Evolutionary conservation across 2,888 invertebrate genomes (phyloP), one percentile per base, ranked within the genome.

Genomic region (Eretmocerus hayati): DNA sequence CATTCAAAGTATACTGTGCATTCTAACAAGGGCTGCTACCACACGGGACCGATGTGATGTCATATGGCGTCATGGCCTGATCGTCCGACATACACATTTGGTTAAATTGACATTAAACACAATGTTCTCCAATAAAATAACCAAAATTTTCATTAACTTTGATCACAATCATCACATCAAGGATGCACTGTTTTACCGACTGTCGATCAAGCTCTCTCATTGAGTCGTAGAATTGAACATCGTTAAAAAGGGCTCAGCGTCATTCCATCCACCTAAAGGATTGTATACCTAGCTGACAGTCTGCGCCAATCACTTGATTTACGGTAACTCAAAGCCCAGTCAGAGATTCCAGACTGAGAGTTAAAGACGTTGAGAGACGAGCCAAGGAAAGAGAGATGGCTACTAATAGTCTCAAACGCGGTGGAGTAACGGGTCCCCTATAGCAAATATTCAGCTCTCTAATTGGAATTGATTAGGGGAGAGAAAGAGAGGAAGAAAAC

Each of bases 381-480:
- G 59, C 60, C 60, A 59, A 57, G 61, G 62, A 60, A 21, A 8
- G 48, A 39, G 37, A 26, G 37, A 42, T 69, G 66, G 68, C 69
- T 35, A 8, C 52, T 40, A 21, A 30, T 36, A 36, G 36, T 16
- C 23, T 16, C 42, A n/a, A n/a, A n/a, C n/a, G n/a, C n/a, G n/a
- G n/a, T n/a, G n/a, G n/a, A n/a, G n/a, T n/a, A n/a, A n/a, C n/a
- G n/a, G 37, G 22, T 37, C 38, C 36, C 33, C 40, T 21, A 23
- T 39, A 43, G 50, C 42, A 53, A 50, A 53, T 53, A 53, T 53
- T 53, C 64, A 64, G 60, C 61, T 68, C 69, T 69, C 69, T 71
- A 71, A 71, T 71, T 71, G 71, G 70, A 71, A 71, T 70, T 69
- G 70, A 71, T 71, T 70, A 69, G 69, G 62, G 63, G 60, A 59